Conservation (phyloP, 2,888 invertebrate species). For the Dicyrtoma fusca region DNA sequence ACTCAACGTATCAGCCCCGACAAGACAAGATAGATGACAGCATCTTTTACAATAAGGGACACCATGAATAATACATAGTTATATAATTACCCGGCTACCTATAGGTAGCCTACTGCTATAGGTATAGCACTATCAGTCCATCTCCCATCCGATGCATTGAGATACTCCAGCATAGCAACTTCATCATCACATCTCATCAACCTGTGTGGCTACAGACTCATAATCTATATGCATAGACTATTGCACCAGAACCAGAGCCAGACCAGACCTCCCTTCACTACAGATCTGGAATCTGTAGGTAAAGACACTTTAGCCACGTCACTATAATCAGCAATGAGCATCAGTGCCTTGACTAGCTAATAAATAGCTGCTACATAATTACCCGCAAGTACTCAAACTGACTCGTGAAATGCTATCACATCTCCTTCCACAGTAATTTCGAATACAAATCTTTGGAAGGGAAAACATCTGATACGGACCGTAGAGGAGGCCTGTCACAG, state of each 20-base stretch:
- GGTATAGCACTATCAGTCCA: neutral
- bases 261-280: no score
- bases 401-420: neutral
- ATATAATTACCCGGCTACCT: no score
- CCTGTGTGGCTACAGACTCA: no score
- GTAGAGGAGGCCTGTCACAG: no score
- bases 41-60: constrained; percentile 5
- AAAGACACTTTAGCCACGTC: neutral
- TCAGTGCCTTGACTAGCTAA: constrained; percentile 3
- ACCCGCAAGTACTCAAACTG: neutral
- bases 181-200: no score
- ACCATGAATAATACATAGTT: no score
- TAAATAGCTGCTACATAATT: constrained; percentile 24
- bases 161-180: neutral
- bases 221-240: no score
- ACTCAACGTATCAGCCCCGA: neutral
- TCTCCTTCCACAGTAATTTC: neutral
- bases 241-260: neutral
- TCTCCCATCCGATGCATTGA: no score
- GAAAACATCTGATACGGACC: no score
- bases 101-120: no score
- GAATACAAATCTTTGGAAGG: neutral
- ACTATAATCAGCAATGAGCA: neutral
- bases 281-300: neutral
- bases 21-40: constrained; percentile 34